Percentiles rank a stretch among this genome's conserved stretches.
phyloP scores from a whole-genome alignment of 64 coral and sea anemone genomes.

The Porites australiensis region DNA sequence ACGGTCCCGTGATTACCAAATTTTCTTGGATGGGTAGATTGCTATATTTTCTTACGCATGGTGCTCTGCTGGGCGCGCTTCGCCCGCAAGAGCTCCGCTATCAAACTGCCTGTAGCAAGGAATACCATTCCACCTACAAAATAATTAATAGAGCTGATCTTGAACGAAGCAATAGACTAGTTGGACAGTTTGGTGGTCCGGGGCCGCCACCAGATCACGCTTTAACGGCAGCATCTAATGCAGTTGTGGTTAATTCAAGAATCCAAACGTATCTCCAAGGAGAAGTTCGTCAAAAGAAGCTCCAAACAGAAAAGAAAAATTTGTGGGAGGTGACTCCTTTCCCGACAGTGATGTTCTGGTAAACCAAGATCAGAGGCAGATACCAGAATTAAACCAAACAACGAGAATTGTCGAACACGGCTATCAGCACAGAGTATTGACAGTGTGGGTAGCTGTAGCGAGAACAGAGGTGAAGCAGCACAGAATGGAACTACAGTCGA shows the following conservation, averaged over 20 bases:
- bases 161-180: neutral
- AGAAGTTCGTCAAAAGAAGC: neutral
- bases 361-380: too few relatives aligned
- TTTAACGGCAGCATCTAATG: neutral
- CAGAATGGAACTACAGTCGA: too few relatives aligned
- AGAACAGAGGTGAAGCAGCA: neutral
- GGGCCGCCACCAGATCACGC: neutral
- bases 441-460: neutral
- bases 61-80: too few relatives aligned
- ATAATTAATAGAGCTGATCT: too few relatives aligned
- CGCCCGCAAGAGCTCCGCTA: too few relatives aligned
- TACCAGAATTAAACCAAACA: too few relatives aligned
- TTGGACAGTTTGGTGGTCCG: neutral
- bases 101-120: too few relatives aligned
- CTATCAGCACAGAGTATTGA: neutral
- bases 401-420: too few relatives aligned
- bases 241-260: neutral
- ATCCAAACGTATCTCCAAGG: neutral
- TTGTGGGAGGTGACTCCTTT: neutral
- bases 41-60: too few relatives aligned
- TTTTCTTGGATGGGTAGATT: too few relatives aligned
- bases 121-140: too few relatives aligned
- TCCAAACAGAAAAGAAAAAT: neutral
- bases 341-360: neutral
- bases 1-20: too few relatives aligned